Evolutionary conservation across 2,113 vertebrate species (phyloP).

Genomic region (Aptenodytes patagonicus): DNA sequence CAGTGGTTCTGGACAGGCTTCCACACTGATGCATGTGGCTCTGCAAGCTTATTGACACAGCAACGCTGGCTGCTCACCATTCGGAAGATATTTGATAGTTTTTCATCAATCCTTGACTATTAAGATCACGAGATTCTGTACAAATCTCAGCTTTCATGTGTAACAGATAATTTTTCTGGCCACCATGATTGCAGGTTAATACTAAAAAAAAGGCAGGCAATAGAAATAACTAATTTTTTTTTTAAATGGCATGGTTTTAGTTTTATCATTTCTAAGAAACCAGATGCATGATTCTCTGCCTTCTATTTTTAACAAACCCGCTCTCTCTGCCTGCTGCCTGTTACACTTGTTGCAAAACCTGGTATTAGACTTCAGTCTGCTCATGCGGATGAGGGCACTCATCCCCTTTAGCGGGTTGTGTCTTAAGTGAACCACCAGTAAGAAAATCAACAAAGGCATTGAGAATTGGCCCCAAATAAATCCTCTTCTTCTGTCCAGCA

Average conservation of each 20-base stretch:
- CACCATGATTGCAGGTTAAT: not conserved
- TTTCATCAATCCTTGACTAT: not conserved
- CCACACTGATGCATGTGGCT: not conserved
- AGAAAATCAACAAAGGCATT: not conserved
- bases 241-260: not conserved
- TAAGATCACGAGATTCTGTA: not conserved
- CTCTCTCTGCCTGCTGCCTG: not conserved
- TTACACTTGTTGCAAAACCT: conserved; percentile 41
- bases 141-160: not conserved
- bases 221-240: not conserved
- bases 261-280: not conserved
- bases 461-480: not conserved
- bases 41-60: not conserved
- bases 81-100: not conserved
- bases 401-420: not conserved
- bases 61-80: not conserved
- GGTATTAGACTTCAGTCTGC: not conserved
- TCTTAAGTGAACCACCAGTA: not conserved
- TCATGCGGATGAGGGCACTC: not conserved
- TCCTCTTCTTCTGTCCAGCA: not conserved
- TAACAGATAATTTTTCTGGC: not conserved
- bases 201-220: not conserved
- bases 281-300: not conserved
- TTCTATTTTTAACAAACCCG: not conserved
- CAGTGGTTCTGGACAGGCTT: not conserved